Conservation (phyloP, 2,888 invertebrate species). For the Agapetus fuscipes region DNA sequence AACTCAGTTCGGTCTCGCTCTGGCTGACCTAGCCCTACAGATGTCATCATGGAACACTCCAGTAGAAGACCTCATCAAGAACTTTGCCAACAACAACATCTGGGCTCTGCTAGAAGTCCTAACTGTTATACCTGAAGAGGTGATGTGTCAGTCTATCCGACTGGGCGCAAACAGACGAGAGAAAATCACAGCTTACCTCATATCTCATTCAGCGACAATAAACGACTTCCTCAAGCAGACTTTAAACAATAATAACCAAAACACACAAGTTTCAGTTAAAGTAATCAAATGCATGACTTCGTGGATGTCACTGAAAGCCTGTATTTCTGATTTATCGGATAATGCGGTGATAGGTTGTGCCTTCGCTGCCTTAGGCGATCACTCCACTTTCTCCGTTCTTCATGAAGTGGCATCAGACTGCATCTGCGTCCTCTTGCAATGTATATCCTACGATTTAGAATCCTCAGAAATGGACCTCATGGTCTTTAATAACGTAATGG, state of each 20-base stretch:
- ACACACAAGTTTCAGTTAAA: constrained; percentile 59
- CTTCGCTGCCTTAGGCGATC: constrained; percentile 57
- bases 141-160: constrained; percentile 67
- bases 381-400: constrained; percentile 50
- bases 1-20: constrained; percentile 84
- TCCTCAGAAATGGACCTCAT: constrained; percentile 61
- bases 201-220: constrained; percentile 62
- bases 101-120: constrained; percentile 87
- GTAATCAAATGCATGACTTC: constrained; percentile 82
- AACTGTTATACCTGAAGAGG: constrained; percentile 93
- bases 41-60: constrained; percentile 91
- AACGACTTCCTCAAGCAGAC: constrained; percentile 72
- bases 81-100: constrained; percentile 60
- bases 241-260: constrained; percentile 53
- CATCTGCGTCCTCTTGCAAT: constrained; percentile 74
- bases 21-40: constrained; percentile 89
- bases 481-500: constrained; percentile 71
- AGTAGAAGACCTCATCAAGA: constrained; percentile 71
- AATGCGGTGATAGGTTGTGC: constrained; percentile 64
- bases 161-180: constrained; percentile 87
- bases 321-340: constrained; percentile 65
- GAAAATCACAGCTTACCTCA: constrained; percentile 71
- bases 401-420: constrained; percentile 91
- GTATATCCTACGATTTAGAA: too few species aligned
- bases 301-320: constrained; percentile 80